These are phyloP conservation scores for Kryptolebias marmoratus DNA, from an alignment of 2,113 vertebrate species.

Conservation along the genomic window DNA sequence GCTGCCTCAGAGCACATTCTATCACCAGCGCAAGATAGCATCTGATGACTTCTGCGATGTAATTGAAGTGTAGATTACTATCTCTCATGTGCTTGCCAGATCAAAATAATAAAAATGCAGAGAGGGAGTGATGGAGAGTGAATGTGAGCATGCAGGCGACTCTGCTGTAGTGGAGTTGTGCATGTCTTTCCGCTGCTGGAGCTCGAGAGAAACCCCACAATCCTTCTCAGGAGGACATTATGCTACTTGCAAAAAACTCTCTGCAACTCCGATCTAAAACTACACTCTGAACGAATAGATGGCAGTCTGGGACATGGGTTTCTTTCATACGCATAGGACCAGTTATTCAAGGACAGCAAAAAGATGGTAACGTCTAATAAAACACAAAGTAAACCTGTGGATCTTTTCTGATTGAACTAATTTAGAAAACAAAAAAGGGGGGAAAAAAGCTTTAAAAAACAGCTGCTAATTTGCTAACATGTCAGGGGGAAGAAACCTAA, in stretches of 20 bases:
- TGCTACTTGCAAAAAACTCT: slow-evolving; percentile 62
- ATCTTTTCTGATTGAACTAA: not conserved
- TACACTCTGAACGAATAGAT: slow-evolving; percentile 49
- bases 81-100: slow-evolving; percentile 76
- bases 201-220: slow-evolving; percentile 54
- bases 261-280: slow-evolving; percentile 31
- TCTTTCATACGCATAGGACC: slow-evolving; percentile 1
- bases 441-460: slow-evolving; percentile 13
- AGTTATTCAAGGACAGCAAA: slow-evolving; percentile 62
- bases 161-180: slow-evolving; percentile 48
- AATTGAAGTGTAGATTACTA: slow-evolving; percentile 83
- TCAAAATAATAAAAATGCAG: slow-evolving; percentile 79
- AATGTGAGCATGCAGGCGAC: slow-evolving; percentile 47
- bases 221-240: slow-evolving; percentile 57
- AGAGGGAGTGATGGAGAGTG: slow-evolving; percentile 47
- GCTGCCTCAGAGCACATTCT: slow-evolving; percentile 77
- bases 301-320: slow-evolving; percentile 66
- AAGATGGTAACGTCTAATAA: slow-evolving; percentile 9
- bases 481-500: slow-evolving; percentile 9
- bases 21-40: slow-evolving; percentile 75
- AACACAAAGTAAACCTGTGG: not conserved
- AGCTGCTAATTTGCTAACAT: slow-evolving; percentile 8
- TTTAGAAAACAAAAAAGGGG: slow-evolving; percentile 11
- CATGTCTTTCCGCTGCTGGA: slow-evolving; percentile 43
- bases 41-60: slow-evolving; percentile 80